Percentiles rank a stretch among this genome's conserved stretches.
Evolutionary conservation across 2,113 vertebrate species (phyloP).

Genomic region (Caloenas nicobarica): DNA sequence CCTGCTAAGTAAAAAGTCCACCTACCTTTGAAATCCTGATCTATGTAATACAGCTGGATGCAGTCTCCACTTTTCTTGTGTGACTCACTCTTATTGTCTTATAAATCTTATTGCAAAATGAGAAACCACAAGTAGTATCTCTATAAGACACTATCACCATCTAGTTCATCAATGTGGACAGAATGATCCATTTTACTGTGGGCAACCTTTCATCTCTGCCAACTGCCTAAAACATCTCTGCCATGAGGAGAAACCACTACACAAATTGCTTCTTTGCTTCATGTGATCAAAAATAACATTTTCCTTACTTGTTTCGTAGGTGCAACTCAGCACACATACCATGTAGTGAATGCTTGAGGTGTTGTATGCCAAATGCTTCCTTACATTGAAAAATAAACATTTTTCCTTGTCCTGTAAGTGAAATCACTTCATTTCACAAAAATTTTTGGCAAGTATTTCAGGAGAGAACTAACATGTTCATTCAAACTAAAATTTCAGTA

Average conservation of each 20-base stretch:
- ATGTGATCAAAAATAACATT: neutral
- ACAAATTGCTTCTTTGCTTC: neutral
- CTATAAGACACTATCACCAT: neutral
- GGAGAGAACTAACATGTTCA: neutral
- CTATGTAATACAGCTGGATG: neutral
- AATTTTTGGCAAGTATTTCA: neutral
- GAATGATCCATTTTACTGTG: neutral
- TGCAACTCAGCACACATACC: neutral
- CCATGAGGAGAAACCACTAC: neutral
- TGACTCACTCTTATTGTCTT: accelerated
- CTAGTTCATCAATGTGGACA: neutral
- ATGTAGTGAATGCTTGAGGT: neutral
- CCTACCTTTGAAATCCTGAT: neutral
- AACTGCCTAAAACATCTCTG: neutral
- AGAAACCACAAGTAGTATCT: neutral
- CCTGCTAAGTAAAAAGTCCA: neutral
- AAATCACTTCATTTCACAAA: neutral
- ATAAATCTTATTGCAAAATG: neutral
- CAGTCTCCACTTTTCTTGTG: neutral
- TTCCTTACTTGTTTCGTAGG: neutral
- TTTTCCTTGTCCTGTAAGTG: neutral
- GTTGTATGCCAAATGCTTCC: neutral
- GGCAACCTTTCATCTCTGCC: neutral
- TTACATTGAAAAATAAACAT: neutral
- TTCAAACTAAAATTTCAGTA: neutral